Evolutionary conservation across 2,888 invertebrate species (phyloP).

Genomic region (Seladonia tumulorum): DNA sequence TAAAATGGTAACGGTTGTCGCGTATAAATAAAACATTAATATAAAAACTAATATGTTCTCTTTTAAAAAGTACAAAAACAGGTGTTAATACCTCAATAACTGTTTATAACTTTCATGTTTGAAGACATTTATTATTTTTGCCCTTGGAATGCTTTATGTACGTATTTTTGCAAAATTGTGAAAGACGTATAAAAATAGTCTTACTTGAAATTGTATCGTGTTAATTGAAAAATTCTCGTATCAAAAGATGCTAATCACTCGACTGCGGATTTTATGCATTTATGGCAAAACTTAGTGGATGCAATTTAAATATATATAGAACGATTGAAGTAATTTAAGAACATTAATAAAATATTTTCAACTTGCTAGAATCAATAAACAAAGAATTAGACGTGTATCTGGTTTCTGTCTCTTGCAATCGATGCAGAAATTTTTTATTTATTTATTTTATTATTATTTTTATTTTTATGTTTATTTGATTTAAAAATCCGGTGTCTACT

Average conservation of each 20-base stretch:
- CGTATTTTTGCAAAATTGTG: neutral
- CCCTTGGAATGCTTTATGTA: neutral
- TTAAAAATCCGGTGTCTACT: no score
- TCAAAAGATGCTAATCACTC: no score
- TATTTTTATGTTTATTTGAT: no score
- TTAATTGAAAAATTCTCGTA: neutral
- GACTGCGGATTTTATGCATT: no score
- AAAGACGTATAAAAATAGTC: neutral
- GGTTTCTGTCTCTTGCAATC: no score
- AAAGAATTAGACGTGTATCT: no score
- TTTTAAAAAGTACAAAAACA: neutral
- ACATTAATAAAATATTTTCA: no score
- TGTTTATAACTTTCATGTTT: neutral
- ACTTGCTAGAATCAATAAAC: no score
- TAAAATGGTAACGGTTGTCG: neutral
- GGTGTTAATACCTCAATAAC: neutral
- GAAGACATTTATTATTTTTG: neutral
- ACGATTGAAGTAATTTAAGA: no score
- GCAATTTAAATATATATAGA: neutral
- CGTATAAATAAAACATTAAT: neutral
- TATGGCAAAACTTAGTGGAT: no score
- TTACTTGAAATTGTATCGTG: neutral
- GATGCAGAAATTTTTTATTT: no score
- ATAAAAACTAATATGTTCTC: neutral
- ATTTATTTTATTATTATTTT: no score